Conservation (phyloP, 1,140 invertebrate species). For the Drosophila mauritiana region DNA sequence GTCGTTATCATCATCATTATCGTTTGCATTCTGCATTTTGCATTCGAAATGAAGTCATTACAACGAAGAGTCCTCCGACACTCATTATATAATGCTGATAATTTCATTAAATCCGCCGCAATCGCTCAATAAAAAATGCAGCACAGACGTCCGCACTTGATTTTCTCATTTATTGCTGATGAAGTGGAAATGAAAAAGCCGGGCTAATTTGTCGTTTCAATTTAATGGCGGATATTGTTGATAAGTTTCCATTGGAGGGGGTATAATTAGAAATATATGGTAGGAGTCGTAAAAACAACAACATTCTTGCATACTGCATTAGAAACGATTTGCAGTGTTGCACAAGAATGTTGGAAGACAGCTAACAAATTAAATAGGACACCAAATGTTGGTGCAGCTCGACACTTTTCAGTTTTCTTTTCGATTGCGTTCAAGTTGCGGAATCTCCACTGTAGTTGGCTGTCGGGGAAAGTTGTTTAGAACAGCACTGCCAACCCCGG, state of each 20-base stretch:
- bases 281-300: constrained; percentile 6
- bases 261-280: not conserved
- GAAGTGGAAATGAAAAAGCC: constrained; percentile 64
- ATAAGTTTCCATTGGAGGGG: constrained; percentile 31
- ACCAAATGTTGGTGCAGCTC: no score
- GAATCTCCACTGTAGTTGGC: not conserved
- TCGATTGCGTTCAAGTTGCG: not conserved
- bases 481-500: constrained; percentile 1
- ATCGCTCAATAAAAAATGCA: constrained; percentile 4
- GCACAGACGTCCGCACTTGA: not conserved
- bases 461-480: constrained; percentile 1
- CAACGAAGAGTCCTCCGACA: constrained; percentile 1
- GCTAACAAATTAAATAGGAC: no score
- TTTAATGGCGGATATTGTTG: constrained; percentile 64
- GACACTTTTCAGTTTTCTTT: not conserved
- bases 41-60: constrained; percentile 50
- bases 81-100: constrained; percentile 52
- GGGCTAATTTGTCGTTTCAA: constrained; percentile 39
- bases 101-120: constrained; percentile 38
- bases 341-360: not conserved
- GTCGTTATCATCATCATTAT: constrained; percentile 6
- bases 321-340: not conserved
- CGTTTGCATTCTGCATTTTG: constrained; percentile 22
- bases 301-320: constrained; percentile 43
- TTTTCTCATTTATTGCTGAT: constrained; percentile 64